phyloP scores from a whole-genome alignment of 1,140 invertebrate species.

The Bemisia tabaci region DNA sequence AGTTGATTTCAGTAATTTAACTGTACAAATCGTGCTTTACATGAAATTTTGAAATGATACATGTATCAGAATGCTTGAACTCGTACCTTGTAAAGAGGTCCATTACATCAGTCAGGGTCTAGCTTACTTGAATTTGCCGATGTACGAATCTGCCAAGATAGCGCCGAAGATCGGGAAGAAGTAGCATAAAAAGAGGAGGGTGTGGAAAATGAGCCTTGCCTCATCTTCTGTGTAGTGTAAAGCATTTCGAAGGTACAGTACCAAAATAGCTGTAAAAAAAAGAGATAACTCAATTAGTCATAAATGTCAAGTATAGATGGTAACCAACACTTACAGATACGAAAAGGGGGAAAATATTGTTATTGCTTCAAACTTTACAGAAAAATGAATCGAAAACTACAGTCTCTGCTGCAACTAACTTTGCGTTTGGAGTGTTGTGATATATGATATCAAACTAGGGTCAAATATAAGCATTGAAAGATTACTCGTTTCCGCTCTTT shows the following conservation, averaged over 20 bases:
- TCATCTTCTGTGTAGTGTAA: slow-evolving; percentile 45
- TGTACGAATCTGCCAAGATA: slow-evolving; percentile 66
- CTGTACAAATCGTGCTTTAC: too few species aligned
- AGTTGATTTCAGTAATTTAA: too few species aligned
- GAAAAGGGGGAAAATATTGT: background rate
- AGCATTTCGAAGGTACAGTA: slow-evolving; percentile 58
- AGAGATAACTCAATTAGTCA: background rate
- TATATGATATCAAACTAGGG: too few species aligned
- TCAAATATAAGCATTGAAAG: too few species aligned
- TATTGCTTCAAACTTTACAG: background rate
- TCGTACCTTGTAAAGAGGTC: too few species aligned
- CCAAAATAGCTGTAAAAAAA: slow-evolving; percentile 53
- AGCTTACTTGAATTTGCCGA: slow-evolving; percentile 43
- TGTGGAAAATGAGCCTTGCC: slow-evolving; percentile 67
- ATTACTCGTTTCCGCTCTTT: too few species aligned
- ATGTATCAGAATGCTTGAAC: too few species aligned
- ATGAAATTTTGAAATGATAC: too few species aligned
- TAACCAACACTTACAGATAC: background rate
- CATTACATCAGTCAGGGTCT: too few species aligned
- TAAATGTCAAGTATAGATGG: background rate
- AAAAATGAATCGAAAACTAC: too few species aligned
- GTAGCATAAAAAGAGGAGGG: slow-evolving; percentile 67
- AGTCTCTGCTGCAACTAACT: too few species aligned
- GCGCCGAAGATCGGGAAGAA: slow-evolving; percentile 76
- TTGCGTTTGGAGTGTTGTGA: too few species aligned